Evolutionary conservation across 2,113 vertebrate species (phyloP), one percentile per base, ranked within the genome.

Genomic region (Mohoua ochrocephala): DNA sequence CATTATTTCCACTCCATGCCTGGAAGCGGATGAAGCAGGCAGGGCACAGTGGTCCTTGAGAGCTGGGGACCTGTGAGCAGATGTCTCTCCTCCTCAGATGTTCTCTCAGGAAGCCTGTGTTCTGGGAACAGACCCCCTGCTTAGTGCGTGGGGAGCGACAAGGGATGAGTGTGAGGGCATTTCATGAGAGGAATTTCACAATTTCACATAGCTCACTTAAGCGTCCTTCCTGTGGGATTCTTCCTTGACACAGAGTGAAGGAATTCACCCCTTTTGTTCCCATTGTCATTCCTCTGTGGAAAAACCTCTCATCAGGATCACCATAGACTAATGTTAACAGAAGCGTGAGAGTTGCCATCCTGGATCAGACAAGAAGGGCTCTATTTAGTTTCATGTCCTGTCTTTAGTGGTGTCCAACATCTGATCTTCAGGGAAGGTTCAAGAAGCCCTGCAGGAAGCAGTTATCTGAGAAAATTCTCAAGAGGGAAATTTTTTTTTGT

Each of bases 161-260:
- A 84, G 64, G 52, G 76, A 91, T 83, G 90, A 97, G 60, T 74
- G 39, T 74, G 79, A 95, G 92, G 95, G 73, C 20, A 49, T 87
- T 95, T 88, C 79, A 78, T 92, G 93, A 88, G 83, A 89, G 88
- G 83, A 94, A 96, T 96, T 95, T 88, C 92, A 93, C 92, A 89
- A 88, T 92, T 96, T 89, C 95, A 84, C 95, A 96, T 89, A 92
- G 92, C 53, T 96, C 11, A 1, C 86, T 81, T 71, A 47, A 89
- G 45, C 5, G 12, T 93, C 86, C 83, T 96, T 97, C 95, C 96
- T 96, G 96, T 96, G 95, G 91, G 92, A 97, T 92, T 84, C 84
- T 97, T 96, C 78, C 70, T 73, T 92, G 92, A 68, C 91, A 87
- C 1, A 8, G 80, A 90, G 63, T 1, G 20, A 89, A 95, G 84